phyloP scores from a whole-genome alignment of 92 coral and sea anemone species.

The Siderastrea radians region DNA sequence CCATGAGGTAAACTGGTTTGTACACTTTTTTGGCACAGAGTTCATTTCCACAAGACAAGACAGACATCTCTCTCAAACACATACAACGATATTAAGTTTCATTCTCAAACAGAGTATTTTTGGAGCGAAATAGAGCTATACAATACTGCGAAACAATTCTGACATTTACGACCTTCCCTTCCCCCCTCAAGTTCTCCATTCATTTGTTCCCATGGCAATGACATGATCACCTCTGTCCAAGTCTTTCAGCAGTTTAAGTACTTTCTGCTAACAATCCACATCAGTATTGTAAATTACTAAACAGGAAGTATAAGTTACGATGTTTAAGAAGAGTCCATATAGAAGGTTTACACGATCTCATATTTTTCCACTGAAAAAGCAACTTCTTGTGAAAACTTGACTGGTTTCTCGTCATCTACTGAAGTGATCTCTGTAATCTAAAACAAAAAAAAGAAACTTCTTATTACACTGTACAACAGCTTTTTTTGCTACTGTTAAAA shows the following conservation, averaged over 20 bases:
- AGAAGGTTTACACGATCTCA: constrained; percentile 83
- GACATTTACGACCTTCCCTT: neutral
- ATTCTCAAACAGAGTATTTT: neutral
- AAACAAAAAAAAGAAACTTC: constrained; percentile 7
- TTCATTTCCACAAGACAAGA: too few species aligned
- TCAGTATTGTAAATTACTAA: neutral
- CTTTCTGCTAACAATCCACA: neutral
- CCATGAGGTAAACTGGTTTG: neutral
- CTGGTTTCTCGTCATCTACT: constrained; percentile 91
- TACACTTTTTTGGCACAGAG: neutral
- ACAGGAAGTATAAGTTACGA: constrained; percentile 12
- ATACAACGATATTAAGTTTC: too few species aligned
- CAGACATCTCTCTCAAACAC: too few species aligned
- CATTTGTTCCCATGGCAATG: neutral
- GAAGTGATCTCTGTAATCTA: constrained; percentile 83
- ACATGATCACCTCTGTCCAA: neutral
- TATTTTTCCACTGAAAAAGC: constrained; percentile 97
- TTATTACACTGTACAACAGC: too few species aligned
- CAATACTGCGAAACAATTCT: neutral
- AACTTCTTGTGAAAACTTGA: constrained; percentile 95
- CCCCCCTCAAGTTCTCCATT: neutral
- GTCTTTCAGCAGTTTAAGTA: neutral
- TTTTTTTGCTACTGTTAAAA: too few species aligned
- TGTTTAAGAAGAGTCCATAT: neutral
- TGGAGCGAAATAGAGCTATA: neutral